These are phyloP conservation scores for Eulithis testata DNA, from an alignment of 2,888 invertebrate genomes.

Conservation along the genomic window DNA sequence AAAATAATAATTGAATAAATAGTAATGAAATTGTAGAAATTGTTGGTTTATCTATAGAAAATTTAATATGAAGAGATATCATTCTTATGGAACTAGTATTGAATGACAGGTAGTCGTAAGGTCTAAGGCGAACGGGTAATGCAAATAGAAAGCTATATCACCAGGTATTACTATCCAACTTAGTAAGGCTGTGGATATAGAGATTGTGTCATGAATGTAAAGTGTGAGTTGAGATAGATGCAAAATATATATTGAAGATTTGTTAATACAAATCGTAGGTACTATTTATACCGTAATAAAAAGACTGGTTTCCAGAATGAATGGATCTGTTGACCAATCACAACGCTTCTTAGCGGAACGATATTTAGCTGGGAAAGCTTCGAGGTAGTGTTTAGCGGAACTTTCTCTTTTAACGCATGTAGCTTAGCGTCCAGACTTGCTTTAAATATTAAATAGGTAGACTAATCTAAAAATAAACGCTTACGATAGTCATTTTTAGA, in stretches of 20 bases:
- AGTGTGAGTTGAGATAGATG: conserved; percentile 12
- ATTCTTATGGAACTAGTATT: conserved; percentile 32
- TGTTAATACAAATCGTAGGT: neutral
- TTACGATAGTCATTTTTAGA: no score
- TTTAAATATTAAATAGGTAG: conserved; percentile 6
- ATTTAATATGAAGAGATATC: conserved; percentile 31
- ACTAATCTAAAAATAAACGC: no score
- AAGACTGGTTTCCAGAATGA: conserved; percentile 22
- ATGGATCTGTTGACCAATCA: conserved; percentile 21
- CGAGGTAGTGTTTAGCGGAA: conserved; percentile 18
- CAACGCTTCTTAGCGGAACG: neutral
- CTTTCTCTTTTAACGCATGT: conserved; percentile 25
- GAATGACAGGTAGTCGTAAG: conserved; percentile 57
- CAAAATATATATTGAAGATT: conserved; percentile 18
- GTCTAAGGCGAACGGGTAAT: conserved; percentile 47
- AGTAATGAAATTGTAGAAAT: neutral
- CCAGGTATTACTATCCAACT: conserved; percentile 19
- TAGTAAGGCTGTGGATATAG: conserved; percentile 25
- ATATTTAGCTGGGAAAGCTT: conserved; percentile 20
- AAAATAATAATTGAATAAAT: no score
- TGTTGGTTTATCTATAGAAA: conserved; percentile 14
- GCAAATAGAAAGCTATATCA: conserved; percentile 54
- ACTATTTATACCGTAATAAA: conserved; percentile 7
- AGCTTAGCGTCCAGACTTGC: conserved; percentile 8
- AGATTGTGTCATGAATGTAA: conserved; percentile 29